phyloP scores from a whole-genome alignment of 2,113 vertebrate species.

The Bubalus kerabau region DNA sequence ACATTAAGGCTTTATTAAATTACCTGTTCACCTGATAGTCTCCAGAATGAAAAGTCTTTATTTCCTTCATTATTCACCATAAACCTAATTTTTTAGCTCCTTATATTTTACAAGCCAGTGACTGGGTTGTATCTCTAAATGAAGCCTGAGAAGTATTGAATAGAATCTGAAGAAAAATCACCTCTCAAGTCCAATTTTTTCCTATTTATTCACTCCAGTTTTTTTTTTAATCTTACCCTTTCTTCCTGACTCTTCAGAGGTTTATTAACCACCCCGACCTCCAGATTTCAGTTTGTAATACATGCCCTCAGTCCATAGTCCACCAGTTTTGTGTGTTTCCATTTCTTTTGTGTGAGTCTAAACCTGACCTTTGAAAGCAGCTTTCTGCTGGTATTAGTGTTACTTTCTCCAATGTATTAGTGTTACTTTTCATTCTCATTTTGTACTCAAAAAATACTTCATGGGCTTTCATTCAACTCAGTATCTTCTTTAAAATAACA shows the following conservation, averaged over 20 bases:
- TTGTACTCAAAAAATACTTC: neutral
- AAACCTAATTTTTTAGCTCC: conserved; percentile 40
- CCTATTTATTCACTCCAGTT: neutral
- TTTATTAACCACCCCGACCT: neutral
- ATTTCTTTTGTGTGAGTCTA: neutral
- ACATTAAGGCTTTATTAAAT: conserved; percentile 4
- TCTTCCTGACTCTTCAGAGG: neutral
- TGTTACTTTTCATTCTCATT: neutral
- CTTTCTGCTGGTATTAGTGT: neutral
- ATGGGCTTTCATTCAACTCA: neutral
- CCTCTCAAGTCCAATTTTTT: neutral
- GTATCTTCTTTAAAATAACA: neutral
- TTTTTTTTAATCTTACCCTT: neutral
- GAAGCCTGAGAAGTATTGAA: neutral
- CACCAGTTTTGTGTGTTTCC: neutral
- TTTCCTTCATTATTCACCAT: conserved; percentile 34
- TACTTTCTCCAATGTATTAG: neutral
- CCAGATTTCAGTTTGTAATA: neutral
- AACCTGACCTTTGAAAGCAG: neutral
- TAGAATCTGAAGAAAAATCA: conserved; percentile 4
- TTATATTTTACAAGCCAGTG: conserved; percentile 40
- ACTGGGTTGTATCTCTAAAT: conserved; percentile 13
- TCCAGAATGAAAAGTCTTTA: conserved; percentile 1
- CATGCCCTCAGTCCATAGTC: neutral
- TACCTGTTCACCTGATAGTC: neutral